Evolutionary conservation across 2,797 vertebrate species (phyloP).

Genomic region (Limosa lapponica): DNA sequence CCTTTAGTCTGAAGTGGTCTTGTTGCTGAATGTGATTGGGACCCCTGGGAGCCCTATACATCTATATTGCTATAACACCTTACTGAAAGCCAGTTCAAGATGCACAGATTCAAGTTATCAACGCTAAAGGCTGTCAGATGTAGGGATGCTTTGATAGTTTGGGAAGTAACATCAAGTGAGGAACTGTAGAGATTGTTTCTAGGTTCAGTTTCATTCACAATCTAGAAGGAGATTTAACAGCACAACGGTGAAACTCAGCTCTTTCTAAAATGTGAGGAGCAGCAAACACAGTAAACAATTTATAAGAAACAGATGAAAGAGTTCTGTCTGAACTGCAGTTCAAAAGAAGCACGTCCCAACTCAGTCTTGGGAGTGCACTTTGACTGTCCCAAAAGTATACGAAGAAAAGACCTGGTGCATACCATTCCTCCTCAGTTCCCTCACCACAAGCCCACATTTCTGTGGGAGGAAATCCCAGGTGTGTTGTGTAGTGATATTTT

Average conservation of each 20-base stretch:
- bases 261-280: neutral
- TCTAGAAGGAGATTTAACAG: neutral
- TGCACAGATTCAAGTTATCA: neutral
- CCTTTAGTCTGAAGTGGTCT: neutral
- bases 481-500: conserved; percentile 42
- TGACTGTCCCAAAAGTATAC: conserved; percentile 25
- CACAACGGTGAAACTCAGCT: neutral
- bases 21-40: neutral
- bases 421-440: conserved; percentile 22
- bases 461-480: conserved; percentile 56
- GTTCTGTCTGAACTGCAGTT: conserved; percentile 29
- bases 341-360: conserved; percentile 34
- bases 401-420: conserved; percentile 1
- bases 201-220: neutral
- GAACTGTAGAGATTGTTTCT: neutral
- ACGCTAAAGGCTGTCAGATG: neutral
- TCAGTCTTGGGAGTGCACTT: conserved; percentile 12
- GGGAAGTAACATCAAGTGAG: neutral
- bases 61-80: neutral
- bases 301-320: neutral
- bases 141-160: neutral
- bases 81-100: neutral
- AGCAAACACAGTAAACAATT: neutral
- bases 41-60: neutral
- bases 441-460: conserved; percentile 19